A percentile compares a stretch with the other conserved stretches of the same genome.
These are phyloP conservation scores for Nephrotoma guestfalica DNA, from an alignment of 2,888 invertebrate genomes.

Conservation along the genomic window DNA sequence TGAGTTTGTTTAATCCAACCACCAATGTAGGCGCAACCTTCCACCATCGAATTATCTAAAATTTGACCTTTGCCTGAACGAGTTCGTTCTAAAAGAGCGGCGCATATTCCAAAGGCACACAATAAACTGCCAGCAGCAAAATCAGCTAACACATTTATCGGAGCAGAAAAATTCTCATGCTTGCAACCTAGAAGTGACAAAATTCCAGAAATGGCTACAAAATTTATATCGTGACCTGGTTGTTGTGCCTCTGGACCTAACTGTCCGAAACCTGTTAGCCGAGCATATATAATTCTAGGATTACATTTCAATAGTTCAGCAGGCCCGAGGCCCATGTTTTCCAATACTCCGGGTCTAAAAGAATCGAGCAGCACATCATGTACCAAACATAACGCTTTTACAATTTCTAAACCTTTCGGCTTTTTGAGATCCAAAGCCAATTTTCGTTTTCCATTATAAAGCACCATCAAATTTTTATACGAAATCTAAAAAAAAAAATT, in stretches of 20 bases:
- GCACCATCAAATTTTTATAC: constrained; percentile 40
- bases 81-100: constrained; percentile 71
- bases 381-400: constrained; percentile 49
- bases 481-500: constrained; percentile 29
- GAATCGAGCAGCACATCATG: constrained; percentile 91
- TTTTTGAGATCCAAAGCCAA: constrained; percentile 70
- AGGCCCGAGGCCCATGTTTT: constrained; percentile 80
- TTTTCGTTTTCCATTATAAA: constrained; percentile 72
- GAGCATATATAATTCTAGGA: constrained; percentile 72
- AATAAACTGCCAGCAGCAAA: constrained; percentile 90
- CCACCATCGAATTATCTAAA: constrained; percentile 79
- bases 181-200: constrained; percentile 64
- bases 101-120: constrained; percentile 77
- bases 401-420: constrained; percentile 47
- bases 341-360: constrained; percentile 87
- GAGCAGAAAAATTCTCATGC: constrained; percentile 55
- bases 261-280: constrained; percentile 90
- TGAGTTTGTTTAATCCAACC: constrained; percentile 69
- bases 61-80: constrained; percentile 73
- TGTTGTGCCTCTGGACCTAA: constrained; percentile 53
- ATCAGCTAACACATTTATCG: constrained; percentile 80
- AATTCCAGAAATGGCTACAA: constrained; percentile 74
- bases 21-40: constrained; percentile 80
- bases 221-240: constrained; percentile 98
- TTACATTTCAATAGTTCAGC: constrained; percentile 51